A percentile compares a stretch with the other conserved stretches of the same genome.
Evolutionary conservation across 2,888 invertebrate genomes (phyloP).

Genomic region (Eurois occulta): DNA sequence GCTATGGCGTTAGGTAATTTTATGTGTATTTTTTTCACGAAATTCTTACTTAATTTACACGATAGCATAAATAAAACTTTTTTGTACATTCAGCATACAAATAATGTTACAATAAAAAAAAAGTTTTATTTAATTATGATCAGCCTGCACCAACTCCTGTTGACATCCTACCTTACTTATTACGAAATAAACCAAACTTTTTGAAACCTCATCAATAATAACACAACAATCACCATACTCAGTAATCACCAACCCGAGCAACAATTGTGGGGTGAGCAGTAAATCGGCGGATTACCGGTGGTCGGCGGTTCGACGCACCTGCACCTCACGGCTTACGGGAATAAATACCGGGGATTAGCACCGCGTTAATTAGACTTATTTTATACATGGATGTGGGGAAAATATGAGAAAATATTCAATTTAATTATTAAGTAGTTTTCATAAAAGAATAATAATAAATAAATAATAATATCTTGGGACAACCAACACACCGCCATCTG

Average conservation of each 20-base stretch:
- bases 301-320: slow-evolving; percentile 64
- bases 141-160: neutral
- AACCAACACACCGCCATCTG: too few species aligned
- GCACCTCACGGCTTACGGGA: slow-evolving; percentile 63
- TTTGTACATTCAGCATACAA: neutral
- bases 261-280: slow-evolving; percentile 56
- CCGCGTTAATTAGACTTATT: slow-evolving; percentile 65
- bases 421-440: neutral
- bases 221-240: slow-evolving; percentile 31
- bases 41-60: neutral
- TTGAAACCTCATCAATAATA: neutral
- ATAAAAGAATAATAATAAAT: neutral
- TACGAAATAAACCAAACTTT: neutral
- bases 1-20: neutral
- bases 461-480: too few species aligned
- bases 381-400: slow-evolving; percentile 27
- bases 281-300: slow-evolving; percentile 63
- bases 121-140: neutral
- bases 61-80: neutral
- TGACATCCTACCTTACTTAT: neutral
- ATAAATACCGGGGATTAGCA: slow-evolving; percentile 68
- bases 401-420: neutral
- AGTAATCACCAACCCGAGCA: slow-evolving; percentile 49
- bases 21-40: neutral
- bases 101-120: neutral